Evolutionary conservation across 2,113 vertebrate genomes (phyloP), one percentile per base, ranked within the genome.

Genomic region (Motacilla alba): DNA sequence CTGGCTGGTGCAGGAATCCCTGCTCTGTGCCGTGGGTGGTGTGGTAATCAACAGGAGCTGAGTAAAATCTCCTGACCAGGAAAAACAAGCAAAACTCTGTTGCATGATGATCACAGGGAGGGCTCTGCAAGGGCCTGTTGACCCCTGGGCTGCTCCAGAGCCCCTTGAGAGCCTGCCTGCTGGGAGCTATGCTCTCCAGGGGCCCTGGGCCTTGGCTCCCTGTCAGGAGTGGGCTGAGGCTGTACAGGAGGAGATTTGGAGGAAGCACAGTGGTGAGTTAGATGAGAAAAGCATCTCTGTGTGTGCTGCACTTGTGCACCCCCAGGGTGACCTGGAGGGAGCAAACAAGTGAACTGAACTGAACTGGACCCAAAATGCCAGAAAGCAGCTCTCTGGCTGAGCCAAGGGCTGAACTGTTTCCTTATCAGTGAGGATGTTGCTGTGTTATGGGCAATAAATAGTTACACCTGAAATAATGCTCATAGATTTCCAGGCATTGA

Each of bases 401-500:
- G 82, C 66, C 12, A 8, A 28, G 44, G 35, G 30, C 47, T 41
- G 49, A 63, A 33, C 24, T 15, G 39, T 55, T 87, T 78, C 74
- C 78, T 82, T 43, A 67, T 56, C 2, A 5, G 33, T 0, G 0
- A 81, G 70, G 26, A 46, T 30, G 63, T 69, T 69, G 31, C 67
- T 83, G 75, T 77, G 50, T 26, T 86, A 9, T 2, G 2, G 62
- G 17, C 49, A 22, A 64, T 55, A 91, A 94, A 81, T 44, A 83
- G 50, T 73, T 95, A 86, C 68, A 93, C 50, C 81, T 90, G 72
- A 83, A 86, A 67, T 74, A 86, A 66, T 74, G 56, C 70, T 85
- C 79, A 50, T 17, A 23, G 79, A 79, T 80, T 93, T 93, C 67
- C 72, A 92, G 94, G 63, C 79, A 95, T 86, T 74, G 92, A 94